Base-by-base conservation (phyloP, 2,888 invertebrate species). In the Xestia sexstrigata region DNA sequence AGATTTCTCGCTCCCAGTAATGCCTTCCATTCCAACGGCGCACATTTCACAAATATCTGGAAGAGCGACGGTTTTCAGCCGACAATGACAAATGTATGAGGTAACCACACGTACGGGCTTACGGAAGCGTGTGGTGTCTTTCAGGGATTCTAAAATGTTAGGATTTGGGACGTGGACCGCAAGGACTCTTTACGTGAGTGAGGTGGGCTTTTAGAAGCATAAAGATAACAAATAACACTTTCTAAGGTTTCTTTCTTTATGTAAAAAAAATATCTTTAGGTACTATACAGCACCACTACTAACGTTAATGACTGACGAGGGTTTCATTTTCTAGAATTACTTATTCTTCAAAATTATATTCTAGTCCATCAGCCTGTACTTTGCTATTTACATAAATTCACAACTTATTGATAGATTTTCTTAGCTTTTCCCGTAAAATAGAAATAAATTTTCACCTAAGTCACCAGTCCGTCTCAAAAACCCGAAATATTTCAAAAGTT, bases 81-180 rank as follows among this genome's bases (percentile, higher is more conserved):
- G 81, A 85, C 85, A 81, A 78, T 88, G 83, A 88, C 78, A 81
- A 85, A 88, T 85, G 80, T 81, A 67, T 77, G 49, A 78, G 81
- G 79, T 66, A 76, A 77, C 81, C 75, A 79, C 83, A 78, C 83
- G 65, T 39, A 0, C 42, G 65, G 35, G 77, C 35, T 82, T 77
- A 70, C 60, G 58, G 77, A 45, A 66, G 39, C 52, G 67, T 47
- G 35, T 26, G 39, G 30, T 60, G 23, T 45, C 75, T 81, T 66
- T 39, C 35, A 60, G 17, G 20, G 35, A 66, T 66, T 67, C 35
- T 58, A 42, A 60, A 66, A 74, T 74, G 74, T 74, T 78, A 35
- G 60, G 58, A 66, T 66, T 74, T 39, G 66, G 6, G 35, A 62
- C 52, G 66, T 45, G 26, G 15, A 75, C 60, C 81, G 35, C 81